Conservation (phyloP, 2,888 invertebrate species). For the Deroplatys truncata region DNA sequence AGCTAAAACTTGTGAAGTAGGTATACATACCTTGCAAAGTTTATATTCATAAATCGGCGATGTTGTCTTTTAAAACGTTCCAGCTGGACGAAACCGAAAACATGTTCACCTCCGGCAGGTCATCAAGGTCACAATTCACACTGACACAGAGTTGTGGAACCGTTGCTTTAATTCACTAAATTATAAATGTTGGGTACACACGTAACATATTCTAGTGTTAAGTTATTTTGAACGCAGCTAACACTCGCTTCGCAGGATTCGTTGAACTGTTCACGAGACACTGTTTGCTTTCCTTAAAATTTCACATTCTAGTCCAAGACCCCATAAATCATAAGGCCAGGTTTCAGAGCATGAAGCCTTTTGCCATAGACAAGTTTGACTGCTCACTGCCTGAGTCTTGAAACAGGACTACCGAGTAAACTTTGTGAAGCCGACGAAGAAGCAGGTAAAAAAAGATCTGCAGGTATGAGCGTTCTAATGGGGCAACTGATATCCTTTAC, state of each 20-base stretch:
- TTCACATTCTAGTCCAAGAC: neutral
- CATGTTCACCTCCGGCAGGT: neutral
- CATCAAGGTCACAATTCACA: neutral
- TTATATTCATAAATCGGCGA: neutral
- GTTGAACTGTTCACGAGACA: neutral
- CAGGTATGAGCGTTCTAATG: neutral
- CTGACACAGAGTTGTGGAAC: neutral
- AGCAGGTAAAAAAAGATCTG: neutral
- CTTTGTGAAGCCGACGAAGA: neutral
- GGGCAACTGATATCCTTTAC: neutral
- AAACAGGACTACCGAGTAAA: neutral
- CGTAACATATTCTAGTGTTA: neutral
- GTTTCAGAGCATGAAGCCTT: neutral
- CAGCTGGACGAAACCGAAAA: neutral
- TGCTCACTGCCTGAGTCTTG: neutral
- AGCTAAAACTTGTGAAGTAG: neutral
- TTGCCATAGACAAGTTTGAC: neutral
- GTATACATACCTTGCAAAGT: neutral
- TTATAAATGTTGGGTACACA: neutral
- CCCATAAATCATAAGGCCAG: neutral
- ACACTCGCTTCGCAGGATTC: neutral
- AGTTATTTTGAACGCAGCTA: neutral
- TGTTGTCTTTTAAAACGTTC: neutral
- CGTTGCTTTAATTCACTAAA: neutral
- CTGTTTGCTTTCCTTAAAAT: neutral